These are phyloP conservation scores for Strigops habroptila DNA, from an alignment of 2,113 vertebrate species.

Conservation along the genomic window DNA sequence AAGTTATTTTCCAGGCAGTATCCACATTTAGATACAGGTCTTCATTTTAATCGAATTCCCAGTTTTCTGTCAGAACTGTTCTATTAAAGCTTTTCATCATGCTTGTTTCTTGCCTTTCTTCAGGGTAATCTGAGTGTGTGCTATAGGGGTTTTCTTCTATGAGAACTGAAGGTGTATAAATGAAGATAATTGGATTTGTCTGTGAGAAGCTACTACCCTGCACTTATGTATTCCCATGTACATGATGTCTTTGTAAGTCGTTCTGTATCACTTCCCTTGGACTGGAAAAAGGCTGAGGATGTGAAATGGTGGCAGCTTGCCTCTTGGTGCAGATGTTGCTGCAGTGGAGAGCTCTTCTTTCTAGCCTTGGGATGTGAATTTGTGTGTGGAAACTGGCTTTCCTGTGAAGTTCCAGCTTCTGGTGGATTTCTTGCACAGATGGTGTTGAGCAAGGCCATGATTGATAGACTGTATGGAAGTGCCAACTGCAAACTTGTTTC, in stretches of 20 bases:
- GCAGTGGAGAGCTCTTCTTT: not conserved
- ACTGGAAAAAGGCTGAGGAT: not conserved
- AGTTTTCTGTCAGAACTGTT: not conserved
- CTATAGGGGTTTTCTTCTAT: not conserved
- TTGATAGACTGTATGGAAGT: not conserved
- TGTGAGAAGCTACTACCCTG: not conserved
- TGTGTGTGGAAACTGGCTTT: not conserved
- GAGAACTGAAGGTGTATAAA: not conserved
- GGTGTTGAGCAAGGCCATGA: not conserved
- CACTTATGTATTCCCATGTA: not conserved
- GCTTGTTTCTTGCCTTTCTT: not conserved
- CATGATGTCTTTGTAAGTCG: not conserved
- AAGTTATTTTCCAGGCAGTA: not conserved
- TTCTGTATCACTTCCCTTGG: not conserved
- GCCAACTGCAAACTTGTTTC: not conserved
- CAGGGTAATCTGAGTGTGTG: not conserved
- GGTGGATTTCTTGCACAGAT: not conserved
- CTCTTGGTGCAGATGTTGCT: not conserved
- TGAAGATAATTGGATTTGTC: not conserved
- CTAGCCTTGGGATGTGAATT: not conserved
- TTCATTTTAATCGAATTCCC: not conserved
- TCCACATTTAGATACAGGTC: not conserved
- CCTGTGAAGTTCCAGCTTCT: not conserved
- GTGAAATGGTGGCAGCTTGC: not conserved
- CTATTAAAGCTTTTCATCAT: not conserved